Evolutionary conservation across 1,140 invertebrate genomes (phyloP), one percentile per base, ranked within the genome.

Genomic region (Drosophila asahinai): DNA sequence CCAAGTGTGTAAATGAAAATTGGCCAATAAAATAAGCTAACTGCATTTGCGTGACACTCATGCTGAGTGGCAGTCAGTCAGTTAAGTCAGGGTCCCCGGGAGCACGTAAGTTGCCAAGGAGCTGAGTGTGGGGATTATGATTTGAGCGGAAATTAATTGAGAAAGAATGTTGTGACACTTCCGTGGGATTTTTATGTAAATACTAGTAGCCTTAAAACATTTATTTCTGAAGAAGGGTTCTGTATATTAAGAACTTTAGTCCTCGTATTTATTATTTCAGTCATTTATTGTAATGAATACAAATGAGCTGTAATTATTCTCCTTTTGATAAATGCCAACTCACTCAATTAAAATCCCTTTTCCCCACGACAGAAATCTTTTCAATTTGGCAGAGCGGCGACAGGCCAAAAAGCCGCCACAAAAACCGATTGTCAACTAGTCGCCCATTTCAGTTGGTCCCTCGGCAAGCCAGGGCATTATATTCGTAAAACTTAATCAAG

Each of bases 31-130:
- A 87, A 83, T 87, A 73, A 83, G 82, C 84, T 80, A 83, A 87
- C 72, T 83, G 77, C 83, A 67, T 83, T 89, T 89, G 80, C 84
- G 83, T 87, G 83, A 87, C 84, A 78, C 51, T 81, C 77, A 89
- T 81, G 68, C 63, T 74, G 61, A 87, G 57, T 67, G 64, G 38
- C 63, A 77, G 57, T 43, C 67, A 52, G 45, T 67, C 25, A 33
- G 57, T 36, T 11, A 11, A 19, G 19, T 42, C 19, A 9, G n/a
- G 25, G 17, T 14, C 22, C 17, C 12, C 0, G 19, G 38, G 11
- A 17, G 38, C 12, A 38, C 45, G 60, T 30, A 17, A 33, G 25
- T 17, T 66, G 9, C 60, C 11, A 33, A 55, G 52, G 33, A 55
- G 49, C 27, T 61, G 33, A 12, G 25, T 67, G 6, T 27, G 30